Conservation (phyloP, 2,797 vertebrate genomes). For the Loriculus beryllinus region DNA sequence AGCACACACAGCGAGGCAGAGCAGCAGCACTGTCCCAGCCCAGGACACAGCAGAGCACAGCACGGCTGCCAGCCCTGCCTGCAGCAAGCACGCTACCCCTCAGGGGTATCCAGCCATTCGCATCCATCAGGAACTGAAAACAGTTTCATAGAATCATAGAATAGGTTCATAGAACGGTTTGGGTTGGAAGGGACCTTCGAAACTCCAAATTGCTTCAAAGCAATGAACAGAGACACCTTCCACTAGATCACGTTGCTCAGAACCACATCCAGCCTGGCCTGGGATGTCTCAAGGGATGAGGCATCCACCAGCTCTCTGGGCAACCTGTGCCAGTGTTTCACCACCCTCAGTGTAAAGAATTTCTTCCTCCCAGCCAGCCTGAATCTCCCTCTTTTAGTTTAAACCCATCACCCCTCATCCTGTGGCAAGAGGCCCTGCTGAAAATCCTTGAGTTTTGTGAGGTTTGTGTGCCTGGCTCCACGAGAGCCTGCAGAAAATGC, state of each 20-base stretch:
- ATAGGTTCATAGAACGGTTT: not conserved
- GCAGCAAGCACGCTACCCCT: not conserved
- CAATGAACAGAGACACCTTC: not conserved
- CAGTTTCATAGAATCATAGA: not conserved
- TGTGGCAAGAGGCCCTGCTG: not conserved
- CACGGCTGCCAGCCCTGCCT: not conserved
- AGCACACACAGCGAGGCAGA: not conserved
- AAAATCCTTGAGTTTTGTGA: not conserved
- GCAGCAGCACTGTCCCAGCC: not conserved
- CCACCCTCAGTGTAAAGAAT: not conserved
- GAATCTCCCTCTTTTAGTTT: no score
- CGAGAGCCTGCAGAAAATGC: not conserved
- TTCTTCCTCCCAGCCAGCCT: no score
- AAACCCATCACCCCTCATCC: not conserved
- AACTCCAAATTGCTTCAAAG: not conserved
- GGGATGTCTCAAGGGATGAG: not conserved
- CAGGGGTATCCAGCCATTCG: not conserved
- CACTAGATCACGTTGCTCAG: not conserved
- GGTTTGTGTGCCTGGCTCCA: not conserved
- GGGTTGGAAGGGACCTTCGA: not conserved
- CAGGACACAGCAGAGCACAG: accelerated
- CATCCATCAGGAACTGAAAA: not conserved
- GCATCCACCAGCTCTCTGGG: not conserved
- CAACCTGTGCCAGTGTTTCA: not conserved
- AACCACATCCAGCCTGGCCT: not conserved